A percentile compares a stretch with the other conserved stretches of the same genome.
phyloP scores from a whole-genome alignment of 2,113 vertebrate species.

The Aptenodytes forsteri region DNA sequence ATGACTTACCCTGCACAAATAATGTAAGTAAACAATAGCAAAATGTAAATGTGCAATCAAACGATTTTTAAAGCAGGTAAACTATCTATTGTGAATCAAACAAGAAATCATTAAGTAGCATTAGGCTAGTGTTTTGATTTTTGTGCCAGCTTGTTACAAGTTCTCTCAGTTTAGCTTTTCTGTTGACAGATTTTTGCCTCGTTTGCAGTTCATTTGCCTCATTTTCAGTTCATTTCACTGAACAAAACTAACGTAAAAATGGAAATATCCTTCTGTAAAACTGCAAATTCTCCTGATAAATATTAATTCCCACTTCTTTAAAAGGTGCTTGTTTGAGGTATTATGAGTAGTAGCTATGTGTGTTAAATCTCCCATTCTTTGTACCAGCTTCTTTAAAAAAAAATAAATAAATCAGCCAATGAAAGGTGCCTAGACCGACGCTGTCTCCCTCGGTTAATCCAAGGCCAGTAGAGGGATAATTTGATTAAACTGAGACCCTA shows the following conservation, averaged over 20 bases:
- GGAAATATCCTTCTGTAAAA: slow-evolving; percentile 8
- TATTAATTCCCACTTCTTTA: slow-evolving; percentile 44
- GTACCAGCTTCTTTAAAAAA: slow-evolving; percentile 62
- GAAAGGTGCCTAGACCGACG: slow-evolving; percentile 71
- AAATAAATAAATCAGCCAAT: slow-evolving; percentile 69
- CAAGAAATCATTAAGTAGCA: background rate
- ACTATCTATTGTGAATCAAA: background rate
- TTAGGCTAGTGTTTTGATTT: background rate
- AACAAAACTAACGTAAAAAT: background rate
- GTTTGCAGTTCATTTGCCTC: background rate
- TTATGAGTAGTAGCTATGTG: slow-evolving; percentile 64
- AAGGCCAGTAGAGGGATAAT: slow-evolving; percentile 80
- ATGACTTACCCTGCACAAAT: background rate
- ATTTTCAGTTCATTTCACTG: slow-evolving; percentile 2
- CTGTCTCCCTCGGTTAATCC: slow-evolving; percentile 78
- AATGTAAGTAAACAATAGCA: background rate
- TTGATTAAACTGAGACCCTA: slow-evolving; percentile 89
- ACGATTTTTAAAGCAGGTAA: background rate
- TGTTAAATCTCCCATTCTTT: slow-evolving; percentile 74
- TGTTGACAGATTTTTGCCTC: background rate
- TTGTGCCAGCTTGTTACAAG: background rate
- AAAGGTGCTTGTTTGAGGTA: slow-evolving; percentile 49
- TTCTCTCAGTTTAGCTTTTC: background rate
- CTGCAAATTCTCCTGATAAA: slow-evolving; percentile 38
- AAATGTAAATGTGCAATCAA: background rate